phyloP scores from a whole-genome alignment of 2,113 vertebrate genomes.

The Centropristis striata region DNA sequence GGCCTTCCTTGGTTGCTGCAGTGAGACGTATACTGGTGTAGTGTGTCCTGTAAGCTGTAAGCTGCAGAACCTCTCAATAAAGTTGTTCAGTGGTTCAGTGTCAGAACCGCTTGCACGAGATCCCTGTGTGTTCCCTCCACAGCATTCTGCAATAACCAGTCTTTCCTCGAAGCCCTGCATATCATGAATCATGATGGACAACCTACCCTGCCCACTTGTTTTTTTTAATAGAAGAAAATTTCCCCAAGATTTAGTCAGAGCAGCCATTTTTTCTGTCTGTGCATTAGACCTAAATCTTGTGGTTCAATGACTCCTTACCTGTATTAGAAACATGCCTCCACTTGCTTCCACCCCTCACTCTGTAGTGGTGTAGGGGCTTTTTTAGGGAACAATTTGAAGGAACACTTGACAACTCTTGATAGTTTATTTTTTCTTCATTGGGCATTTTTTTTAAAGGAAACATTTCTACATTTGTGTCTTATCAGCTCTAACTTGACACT shows the following conservation, averaged over 20 bases:
- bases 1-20: constrained; percentile 73
- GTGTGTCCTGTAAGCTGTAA: constrained; percentile 84
- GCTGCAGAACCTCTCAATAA: constrained; percentile 86
- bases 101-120: constrained; percentile 79
- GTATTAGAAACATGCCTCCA: background rate
- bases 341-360: background rate
- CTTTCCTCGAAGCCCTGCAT: constrained; percentile 43
- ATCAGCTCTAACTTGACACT: constrained; percentile 25
- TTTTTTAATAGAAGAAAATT: constrained; percentile 4
- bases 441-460: background rate
- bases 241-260: background rate
- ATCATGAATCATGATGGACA: constrained; percentile 35
- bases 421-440: background rate
- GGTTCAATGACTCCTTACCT: background rate
- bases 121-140: constrained; percentile 85
- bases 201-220: constrained; percentile 8
- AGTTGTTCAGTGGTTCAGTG: constrained; percentile 81
- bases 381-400: constrained; percentile 11
- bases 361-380: constrained; percentile 11
- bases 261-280: constrained; percentile 1
- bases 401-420: constrained; percentile 21
- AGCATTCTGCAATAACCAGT: constrained; percentile 64
- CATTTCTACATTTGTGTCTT: constrained; percentile 22
- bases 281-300: background rate
- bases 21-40: constrained; percentile 76